Evolutionary conservation across 2,888 invertebrate species (phyloP).

Genomic region (Drosophila borborema): DNA sequence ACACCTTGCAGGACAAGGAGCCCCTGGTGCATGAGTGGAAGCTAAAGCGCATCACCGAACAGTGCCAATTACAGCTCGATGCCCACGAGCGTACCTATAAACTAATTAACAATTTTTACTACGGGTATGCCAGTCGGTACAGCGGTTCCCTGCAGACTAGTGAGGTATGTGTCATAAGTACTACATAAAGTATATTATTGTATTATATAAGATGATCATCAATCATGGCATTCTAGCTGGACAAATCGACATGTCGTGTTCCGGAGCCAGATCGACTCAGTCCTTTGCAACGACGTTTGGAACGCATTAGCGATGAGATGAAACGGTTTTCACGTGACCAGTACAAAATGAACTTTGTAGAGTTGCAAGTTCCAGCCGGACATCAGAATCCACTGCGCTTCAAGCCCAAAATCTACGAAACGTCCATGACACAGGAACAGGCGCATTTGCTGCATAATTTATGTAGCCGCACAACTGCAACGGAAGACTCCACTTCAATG

Average conservation of each 20-base stretch:
- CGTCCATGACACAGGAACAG: slow-evolving; percentile 76
- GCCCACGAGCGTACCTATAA: slow-evolving; percentile 57
- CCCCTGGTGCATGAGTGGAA: slow-evolving; percentile 64
- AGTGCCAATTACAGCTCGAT: slow-evolving; percentile 81
- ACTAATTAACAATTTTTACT: slow-evolving; percentile 73
- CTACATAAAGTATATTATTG: background rate
- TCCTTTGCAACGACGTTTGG: slow-evolving; percentile 75
- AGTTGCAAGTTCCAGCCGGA: slow-evolving; percentile 83
- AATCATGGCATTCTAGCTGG: slow-evolving; percentile 44
- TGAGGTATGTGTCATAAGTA: slow-evolving; percentile 42
- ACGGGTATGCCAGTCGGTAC: slow-evolving; percentile 79
- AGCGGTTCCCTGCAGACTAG: slow-evolving; percentile 61
- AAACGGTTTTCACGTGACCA: slow-evolving; percentile 82
- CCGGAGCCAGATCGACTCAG: slow-evolving; percentile 75
- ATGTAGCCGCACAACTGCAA: slow-evolving; percentile 48
- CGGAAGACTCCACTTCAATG: slow-evolving; percentile 9
- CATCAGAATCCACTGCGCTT: slow-evolving; percentile 83
- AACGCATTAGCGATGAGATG: slow-evolving; percentile 80
- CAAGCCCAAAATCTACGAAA: slow-evolving; percentile 74
- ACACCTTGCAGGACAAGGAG: slow-evolving; percentile 45
- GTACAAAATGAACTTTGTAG: slow-evolving; percentile 83
- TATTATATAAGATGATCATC: background rate
- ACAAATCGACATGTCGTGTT: slow-evolving; percentile 70
- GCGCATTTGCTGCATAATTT: slow-evolving; percentile 79
- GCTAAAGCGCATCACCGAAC: slow-evolving; percentile 81